A percentile compares a stretch with the other conserved stretches of the same genome.
phyloP scores from a whole-genome alignment of 2,797 vertebrate species.

The Emys orbicularis region DNA sequence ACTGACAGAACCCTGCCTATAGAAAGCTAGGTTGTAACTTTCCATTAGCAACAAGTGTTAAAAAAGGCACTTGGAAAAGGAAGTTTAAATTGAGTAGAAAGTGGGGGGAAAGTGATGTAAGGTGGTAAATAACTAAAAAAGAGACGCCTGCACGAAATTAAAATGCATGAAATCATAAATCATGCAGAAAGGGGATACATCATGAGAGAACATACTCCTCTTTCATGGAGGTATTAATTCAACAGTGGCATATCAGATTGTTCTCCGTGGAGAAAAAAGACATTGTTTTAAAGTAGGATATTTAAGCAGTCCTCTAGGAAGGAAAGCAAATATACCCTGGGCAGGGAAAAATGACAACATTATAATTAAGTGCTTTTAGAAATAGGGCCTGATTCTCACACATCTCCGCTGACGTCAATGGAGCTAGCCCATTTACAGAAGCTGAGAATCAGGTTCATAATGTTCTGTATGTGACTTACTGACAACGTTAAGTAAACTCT shows the following conservation, averaged over 20 bases:
- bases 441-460: slow-evolving; percentile 46
- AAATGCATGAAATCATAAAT: slow-evolving; percentile 67
- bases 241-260: slow-evolving; percentile 61
- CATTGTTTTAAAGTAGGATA: slow-evolving; percentile 56
- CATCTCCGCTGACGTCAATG: slow-evolving; percentile 37
- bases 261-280: slow-evolving; percentile 33
- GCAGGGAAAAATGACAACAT: neutral
- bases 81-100: neutral
- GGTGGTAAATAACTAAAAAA: slow-evolving; percentile 47
- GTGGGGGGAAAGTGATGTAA: slow-evolving; percentile 8
- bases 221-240: slow-evolving; percentile 59
- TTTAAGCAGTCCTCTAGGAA: slow-evolving; percentile 62
- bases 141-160: neutral
- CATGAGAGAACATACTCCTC: slow-evolving; percentile 55
- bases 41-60: neutral
- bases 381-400: slow-evolving; percentile 4
- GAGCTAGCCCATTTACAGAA: slow-evolving; percentile 26
- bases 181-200: slow-evolving; percentile 53
- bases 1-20: neutral
- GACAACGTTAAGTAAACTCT: slow-evolving; percentile 36
- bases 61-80: neutral
- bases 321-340: slow-evolving; percentile 64
- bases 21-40: neutral
- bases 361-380: slow-evolving; percentile 53
- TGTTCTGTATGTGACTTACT: neutral